Percentiles rank a stretch among this genome's conserved stretches.
These are phyloP conservation scores for Drosophila prostipennis DNA, from an alignment of 2,888 invertebrate species.

Conservation along the genomic window DNA sequence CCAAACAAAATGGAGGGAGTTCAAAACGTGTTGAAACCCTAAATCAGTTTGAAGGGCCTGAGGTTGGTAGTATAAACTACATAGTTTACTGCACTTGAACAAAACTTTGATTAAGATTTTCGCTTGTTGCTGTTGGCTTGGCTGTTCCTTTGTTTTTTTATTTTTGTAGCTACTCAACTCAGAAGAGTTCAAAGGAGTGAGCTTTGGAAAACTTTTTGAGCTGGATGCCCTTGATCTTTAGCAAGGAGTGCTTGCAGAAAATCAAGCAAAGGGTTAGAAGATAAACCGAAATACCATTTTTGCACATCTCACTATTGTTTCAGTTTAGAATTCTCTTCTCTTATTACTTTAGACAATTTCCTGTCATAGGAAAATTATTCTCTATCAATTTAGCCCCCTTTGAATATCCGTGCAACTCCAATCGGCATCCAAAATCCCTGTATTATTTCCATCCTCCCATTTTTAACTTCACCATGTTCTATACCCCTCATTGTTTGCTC, in stretches of 20 bases:
- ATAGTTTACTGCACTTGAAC: conserved; percentile 78
- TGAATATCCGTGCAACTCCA: not conserved
- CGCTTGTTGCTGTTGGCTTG: conserved; percentile 60
- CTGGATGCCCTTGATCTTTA: conserved; percentile 64
- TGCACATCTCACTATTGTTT: conserved; percentile 8
- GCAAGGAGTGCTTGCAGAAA: conserved; percentile 11
- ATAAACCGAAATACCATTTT: conserved; percentile 1
- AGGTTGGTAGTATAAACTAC: conserved; percentile 59
- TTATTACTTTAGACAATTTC: no score
- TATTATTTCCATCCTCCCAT: conserved; percentile 8
- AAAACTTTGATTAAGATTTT: conserved; percentile 78
- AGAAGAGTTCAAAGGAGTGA: conserved; percentile 13
- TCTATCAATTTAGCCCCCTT: conserved; percentile 1
- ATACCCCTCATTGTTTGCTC: conserved; percentile 15
- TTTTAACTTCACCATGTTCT: conserved; percentile 30
- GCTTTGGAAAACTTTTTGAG: conserved; percentile 58
- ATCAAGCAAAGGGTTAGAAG: not conserved
- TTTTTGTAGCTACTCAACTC: conserved; percentile 33
- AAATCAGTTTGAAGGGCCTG: conserved; percentile 42
- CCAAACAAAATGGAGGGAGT: conserved; percentile 13
- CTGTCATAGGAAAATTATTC: no score
- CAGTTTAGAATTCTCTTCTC: no score
- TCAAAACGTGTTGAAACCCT: conserved; percentile 51
- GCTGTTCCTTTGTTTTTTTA: conserved; percentile 33
- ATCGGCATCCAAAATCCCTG: conserved; percentile 7